Base-by-base conservation (phyloP, 2,797 vertebrate species). In the Gallinago solitaria region DNA sequence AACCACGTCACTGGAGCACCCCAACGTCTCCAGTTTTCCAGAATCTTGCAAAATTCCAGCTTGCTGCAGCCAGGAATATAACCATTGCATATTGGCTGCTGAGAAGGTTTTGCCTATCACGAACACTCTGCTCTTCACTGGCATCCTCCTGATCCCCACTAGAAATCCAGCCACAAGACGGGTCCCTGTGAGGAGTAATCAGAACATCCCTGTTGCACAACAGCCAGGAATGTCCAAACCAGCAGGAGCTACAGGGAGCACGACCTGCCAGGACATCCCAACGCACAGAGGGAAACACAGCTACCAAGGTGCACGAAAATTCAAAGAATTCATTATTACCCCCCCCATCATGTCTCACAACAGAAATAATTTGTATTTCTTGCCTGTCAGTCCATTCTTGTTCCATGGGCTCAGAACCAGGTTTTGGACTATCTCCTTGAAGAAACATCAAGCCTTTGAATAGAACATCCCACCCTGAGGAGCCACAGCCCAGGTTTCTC, bases 151-250 rank as follows among this genome's bases (percentile, higher is more conserved):
- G 70, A 60, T 50, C 80, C 14, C 67, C 2, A 2, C 70, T 28
- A 63, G 43, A 90, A 92, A 90, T 16, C 71, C 89, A 68, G 71
- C 19, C 64, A 24, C 25, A 11, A 67, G 59, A 51, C 51, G 35
- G 30, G 75, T 15, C 78, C 68, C 81, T 30, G 45, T 2, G 51
- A 89, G n/a, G 56, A 67, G 39, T 51, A 47, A 51, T 6, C 89
- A 43, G 35, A 93, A 20, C 24, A 32, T 2, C 9, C 57, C 5
- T 0, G 2, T 1, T 59, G 70, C 9, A 37, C 16, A 73, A 1
- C 35, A 67, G 87, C 75, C 93, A 59, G 28, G 48, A 41, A 11
- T 39, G 50, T 39, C 90, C 21, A 28, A 90, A 57, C 21, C 75
- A 12, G 63, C 35, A 25, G 7, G 63, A 79, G 90, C 93, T 73